Evolutionary conservation across 2,888 invertebrate species (phyloP).

Genomic region (Polyommatus iphigenia): DNA sequence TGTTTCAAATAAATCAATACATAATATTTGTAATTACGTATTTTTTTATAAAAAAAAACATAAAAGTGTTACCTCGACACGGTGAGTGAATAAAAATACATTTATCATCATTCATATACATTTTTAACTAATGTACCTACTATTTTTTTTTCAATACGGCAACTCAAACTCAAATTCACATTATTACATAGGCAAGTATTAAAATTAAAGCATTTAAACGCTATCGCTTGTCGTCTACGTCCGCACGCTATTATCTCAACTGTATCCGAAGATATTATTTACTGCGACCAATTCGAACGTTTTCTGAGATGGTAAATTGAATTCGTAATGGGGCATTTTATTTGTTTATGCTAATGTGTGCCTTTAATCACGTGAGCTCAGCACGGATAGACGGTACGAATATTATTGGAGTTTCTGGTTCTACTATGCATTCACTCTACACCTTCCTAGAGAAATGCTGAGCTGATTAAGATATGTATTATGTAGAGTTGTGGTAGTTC

Average conservation of each 20-base stretch:
- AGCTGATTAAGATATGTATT: too few species aligned
- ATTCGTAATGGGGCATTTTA: constrained; percentile 78
- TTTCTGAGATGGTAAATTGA: constrained; percentile 78
- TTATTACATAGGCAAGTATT: neutral
- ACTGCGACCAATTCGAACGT: constrained; percentile 77
- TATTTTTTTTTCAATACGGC: too few species aligned
- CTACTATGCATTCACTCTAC: neutral
- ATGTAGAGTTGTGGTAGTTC: too few species aligned
- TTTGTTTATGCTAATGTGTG: constrained; percentile 79
- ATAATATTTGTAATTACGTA: too few species aligned
- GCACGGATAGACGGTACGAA: constrained; percentile 44
- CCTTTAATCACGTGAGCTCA: constrained; percentile 70
- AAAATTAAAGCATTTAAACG: neutral
- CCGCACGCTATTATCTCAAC: constrained; percentile 58
- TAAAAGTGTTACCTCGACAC: too few species aligned
- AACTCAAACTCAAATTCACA: too few species aligned
- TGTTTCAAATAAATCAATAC: too few species aligned
- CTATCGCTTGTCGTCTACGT: constrained; percentile 38
- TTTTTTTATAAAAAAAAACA: too few species aligned
- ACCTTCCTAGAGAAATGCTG: too few species aligned
- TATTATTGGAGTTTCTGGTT: constrained; percentile 50
- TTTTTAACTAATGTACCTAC: too few species aligned
- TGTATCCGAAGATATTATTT: constrained; percentile 71
- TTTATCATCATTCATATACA: too few species aligned
- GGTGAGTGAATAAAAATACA: too few species aligned